Base-by-base conservation (phyloP, 1,140 invertebrate species). In the Mylabris phalerata region DNA sequence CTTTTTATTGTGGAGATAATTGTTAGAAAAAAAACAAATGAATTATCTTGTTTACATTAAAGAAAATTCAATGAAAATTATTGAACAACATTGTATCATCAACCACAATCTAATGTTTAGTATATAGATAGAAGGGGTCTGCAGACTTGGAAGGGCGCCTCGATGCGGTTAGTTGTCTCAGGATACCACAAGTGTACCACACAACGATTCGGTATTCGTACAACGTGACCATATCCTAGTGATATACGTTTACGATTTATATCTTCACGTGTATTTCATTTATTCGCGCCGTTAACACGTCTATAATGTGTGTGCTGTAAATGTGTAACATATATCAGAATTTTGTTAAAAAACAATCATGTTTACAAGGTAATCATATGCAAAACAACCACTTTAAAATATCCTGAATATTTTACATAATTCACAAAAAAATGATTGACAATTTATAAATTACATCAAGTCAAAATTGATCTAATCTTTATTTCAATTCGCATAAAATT, bases 261-360 rank as follows among this genome's bases (percentile, higher is more conserved):
- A 42, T 7, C 41, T n/a, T 11, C 41, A 10, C 41, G 11, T 42
- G 11, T 42, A 42, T n/a, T n/a, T n/a, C 11, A 47, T 55, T 48
- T 25, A 55, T 55, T 47, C 50, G 50, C 50, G 49, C 50, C 49
- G 48, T 50, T 50, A 47, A 40, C 51, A 26, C 24, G 40, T 48
- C 45, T 59, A 59, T 46, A 54, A 59, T 59, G 57, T 59, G 57
- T 59, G 57, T 59, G 32, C 3, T 32, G 57, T 59, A 47, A 59
- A 52, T 59, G 57, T 59, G 57, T 59, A 32, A 58, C 26, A 39
- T 51, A 42, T 42, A 51, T 47, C 24, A 52, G 39, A 48, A 52
- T 54, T 59, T 48, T 26, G 54, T 54, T 55, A 54, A 55, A 48
- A 54, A 48, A 59, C 43, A 51, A 59, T 42, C 50, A 59, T 59